Conservation (phyloP, 1,140 invertebrate genomes). For the Drosophila triauraria region DNA sequence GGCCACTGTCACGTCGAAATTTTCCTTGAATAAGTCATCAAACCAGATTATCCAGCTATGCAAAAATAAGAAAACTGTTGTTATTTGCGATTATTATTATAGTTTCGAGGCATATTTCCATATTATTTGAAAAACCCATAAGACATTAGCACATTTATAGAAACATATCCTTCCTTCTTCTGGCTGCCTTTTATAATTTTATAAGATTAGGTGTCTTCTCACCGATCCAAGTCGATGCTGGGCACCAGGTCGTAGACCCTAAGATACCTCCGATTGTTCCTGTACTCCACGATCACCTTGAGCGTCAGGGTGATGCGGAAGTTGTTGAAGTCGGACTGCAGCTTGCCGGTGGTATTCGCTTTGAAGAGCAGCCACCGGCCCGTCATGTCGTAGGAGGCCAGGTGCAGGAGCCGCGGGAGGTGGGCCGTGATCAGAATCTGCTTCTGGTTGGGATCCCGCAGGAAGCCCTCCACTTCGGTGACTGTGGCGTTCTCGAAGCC, state of each 20-base stretch:
- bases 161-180: too few relatives aligned
- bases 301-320: constrained; percentile 29
- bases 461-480: too few relatives aligned
- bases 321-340: constrained; percentile 52
- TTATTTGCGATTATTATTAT: too few relatives aligned
- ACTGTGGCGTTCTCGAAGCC: neutral
- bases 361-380: constrained; percentile 10
- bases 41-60: too few relatives aligned
- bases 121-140: too few relatives aligned
- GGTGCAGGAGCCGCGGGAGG: neutral
- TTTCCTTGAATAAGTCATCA: too few relatives aligned
- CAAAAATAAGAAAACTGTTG: too few relatives aligned
- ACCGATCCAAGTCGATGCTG: constrained; percentile 42
- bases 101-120: too few relatives aligned
- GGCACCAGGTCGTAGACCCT: constrained; percentile 46
- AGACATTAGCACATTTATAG: too few relatives aligned
- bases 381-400: constrained; percentile 18
- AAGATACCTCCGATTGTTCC: constrained; percentile 43
- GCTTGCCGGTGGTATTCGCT: constrained; percentile 37
- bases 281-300: constrained; percentile 49
- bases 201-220: constrained; percentile 5
- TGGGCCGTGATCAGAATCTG: neutral
- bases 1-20: too few relatives aligned
- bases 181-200: too few relatives aligned
- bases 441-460: constrained; percentile 1